phyloP scores from a whole-genome alignment of 2,888 invertebrate species.

The Horisme vitalbata region DNA sequence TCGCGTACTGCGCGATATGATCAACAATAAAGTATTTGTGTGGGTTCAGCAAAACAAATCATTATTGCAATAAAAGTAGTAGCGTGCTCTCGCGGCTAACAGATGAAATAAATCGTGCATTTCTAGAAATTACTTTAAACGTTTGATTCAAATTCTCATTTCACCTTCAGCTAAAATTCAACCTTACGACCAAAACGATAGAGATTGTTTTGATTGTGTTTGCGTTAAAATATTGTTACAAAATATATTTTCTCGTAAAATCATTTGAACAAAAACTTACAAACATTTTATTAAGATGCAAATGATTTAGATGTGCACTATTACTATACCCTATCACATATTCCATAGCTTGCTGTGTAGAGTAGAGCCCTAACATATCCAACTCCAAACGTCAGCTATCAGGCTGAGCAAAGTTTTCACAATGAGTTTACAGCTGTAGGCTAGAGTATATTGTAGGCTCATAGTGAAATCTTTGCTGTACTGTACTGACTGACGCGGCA shows the following conservation, averaged over 20 bases:
- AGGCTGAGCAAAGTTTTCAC: no score
- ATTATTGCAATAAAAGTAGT: slow-evolving; percentile 19
- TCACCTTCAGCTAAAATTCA: not conserved
- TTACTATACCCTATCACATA: no score
- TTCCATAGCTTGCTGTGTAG: no score
- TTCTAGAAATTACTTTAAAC: slow-evolving; percentile 24
- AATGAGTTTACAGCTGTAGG: no score
- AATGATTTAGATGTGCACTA: no score
- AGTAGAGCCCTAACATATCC: no score
- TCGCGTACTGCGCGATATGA: slow-evolving; percentile 11
- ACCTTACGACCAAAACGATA: not conserved
- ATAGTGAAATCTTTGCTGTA: no score
- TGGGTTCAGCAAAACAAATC: slow-evolving; percentile 18
- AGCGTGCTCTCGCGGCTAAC: slow-evolving; percentile 16
- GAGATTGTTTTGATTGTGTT: not conserved
- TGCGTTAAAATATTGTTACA: not conserved
- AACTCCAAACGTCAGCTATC: no score
- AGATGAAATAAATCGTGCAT: slow-evolving; percentile 20
- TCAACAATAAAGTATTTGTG: slow-evolving; percentile 20
- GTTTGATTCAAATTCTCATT: slow-evolving; percentile 18
- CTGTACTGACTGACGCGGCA: no score
- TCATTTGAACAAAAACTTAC: slow-evolving; percentile 3
- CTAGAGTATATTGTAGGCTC: no score
- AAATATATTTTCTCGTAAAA: slow-evolving; percentile 7
- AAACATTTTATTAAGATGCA: not conserved